Conservation (phyloP, 2,888 invertebrate genomes). For the Flexamia atlantica region DNA sequence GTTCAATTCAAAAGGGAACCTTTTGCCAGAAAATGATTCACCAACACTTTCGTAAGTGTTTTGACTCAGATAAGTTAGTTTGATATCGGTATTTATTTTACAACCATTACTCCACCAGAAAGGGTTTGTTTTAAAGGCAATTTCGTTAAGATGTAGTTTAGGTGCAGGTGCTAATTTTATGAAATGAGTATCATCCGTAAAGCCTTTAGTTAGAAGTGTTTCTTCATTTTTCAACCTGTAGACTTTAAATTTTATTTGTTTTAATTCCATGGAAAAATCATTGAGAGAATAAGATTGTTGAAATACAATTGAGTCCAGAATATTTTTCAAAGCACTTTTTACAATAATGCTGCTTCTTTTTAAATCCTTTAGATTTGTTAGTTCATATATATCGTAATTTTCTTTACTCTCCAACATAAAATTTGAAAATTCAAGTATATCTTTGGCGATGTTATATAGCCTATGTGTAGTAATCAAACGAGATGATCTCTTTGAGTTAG, state of each 20-base stretch:
- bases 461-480: conserved; percentile 16
- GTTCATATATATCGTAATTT: not conserved
- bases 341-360: not conserved
- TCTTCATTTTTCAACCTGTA: not conserved
- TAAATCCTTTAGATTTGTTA: not conserved
- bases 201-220: not conserved
- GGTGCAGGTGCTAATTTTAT: not conserved
- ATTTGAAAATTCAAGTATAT: not conserved
- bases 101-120: conserved; percentile 24
- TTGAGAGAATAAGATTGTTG: not conserved
- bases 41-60: not conserved
- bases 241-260: not conserved
- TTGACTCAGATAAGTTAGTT: not conserved
- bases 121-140: conserved; percentile 15
- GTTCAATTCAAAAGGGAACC: not conserved
- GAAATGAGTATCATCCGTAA: not conserved
- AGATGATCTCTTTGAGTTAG: not conserved
- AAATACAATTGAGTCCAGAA: not conserved
- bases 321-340: not conserved
- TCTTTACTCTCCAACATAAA: conserved; percentile 13
- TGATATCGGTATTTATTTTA: conserved; percentile 13
- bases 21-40: not conserved
- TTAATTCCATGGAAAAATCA: not conserved
- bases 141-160: not conserved
- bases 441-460: not conserved